Evolutionary conservation across 2,888 invertebrate species (phyloP), one percentile per base, ranked within the genome.

Genomic region (Dyspetes luteomarginatus): DNA sequence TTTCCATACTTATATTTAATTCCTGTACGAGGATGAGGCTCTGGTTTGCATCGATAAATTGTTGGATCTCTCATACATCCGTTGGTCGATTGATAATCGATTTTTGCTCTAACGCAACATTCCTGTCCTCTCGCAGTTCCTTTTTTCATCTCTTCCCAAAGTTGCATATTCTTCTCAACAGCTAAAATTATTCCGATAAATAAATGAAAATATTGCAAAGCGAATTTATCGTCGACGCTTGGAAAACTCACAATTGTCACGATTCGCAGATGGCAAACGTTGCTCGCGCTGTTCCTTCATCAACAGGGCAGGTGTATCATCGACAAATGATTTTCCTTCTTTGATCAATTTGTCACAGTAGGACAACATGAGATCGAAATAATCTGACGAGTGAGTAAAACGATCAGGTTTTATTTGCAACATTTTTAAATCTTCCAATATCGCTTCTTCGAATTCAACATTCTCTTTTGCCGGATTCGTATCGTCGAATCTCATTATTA

Each of bases 401-500:
- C 95, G 90, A 91, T 99, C 98, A 0, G 98, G 98, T 88, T 97
- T 97, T 71, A 99, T 96, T 90, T 98, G 95, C 62, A 99, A 92
- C 95, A 98, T 94, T 83, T 95, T 94, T 28, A 99, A 94, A 92
- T 99, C 99, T 91, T 98, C 97, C 71, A 99, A 92, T 88, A 99
- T 99, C 0, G 98, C 98, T 94, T 98, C 95, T 91, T 99, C 99
- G 93, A 98, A 99, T 85, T 99, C 97, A 0, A 96, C 96, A 88
- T 98, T 97, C 91, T 99, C 99, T 91, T 99, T 99, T 12, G 98
- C 99, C 3, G 99, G 99, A 93, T 99, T 99, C 3, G 99, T 99
- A 91, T 99, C 99, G 93, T 99, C 99, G 92, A 99, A 99, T 84
- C 99, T 95, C 98, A 99, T 98, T 81, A 99, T 97, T 0, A 99